Base-by-base conservation (phyloP, 2,113 vertebrate genomes). In the Lophius piscatorius region DNA sequence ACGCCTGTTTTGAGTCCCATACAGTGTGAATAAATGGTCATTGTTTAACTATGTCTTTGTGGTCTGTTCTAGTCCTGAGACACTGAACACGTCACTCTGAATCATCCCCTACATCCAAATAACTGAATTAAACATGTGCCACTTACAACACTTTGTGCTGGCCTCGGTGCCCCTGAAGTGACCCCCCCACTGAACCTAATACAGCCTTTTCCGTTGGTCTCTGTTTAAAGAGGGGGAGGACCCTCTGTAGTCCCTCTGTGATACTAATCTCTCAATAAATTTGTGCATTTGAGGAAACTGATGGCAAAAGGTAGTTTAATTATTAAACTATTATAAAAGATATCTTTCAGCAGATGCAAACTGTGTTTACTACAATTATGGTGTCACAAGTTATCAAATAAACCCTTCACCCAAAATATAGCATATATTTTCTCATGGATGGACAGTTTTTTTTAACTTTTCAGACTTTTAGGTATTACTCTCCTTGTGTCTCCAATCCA, bases 11-110 rank as follows among this genome's bases (percentile, higher is more conserved):
- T 83, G 9, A 83, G 50, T 59, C 60, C 56, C 76, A 80, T 77
- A 26, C 78, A 75, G 77, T 78, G 85, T 86, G 82, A 89, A 85
- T 89, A 89, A 89, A 89, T 71, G 74, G 76, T 82, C 42, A 80
- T 89, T 89, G 85, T 85, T 82, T 81, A 87, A 63, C 50, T 6
- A 65, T 68, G 74, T 63, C 70, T 67, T 33, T 44, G 73, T 81
- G 61, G 20, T 78, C 18, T 57, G 2, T 74, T 41, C 48, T 38
- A 46, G 50, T 16, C 8, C 45, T n/a, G 50, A n/a, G 20, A 44
- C 47, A 20, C 39, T 17, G 50, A 35, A 58, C 62, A 17, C 3
- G 28, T 55, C 44, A 46, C 24, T 28, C 7, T 46, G 42, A 45
- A 60, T 56, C 24, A 11, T 22, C 16, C 14, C 16, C 26, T 38